Base-by-base conservation (phyloP, 1,140 invertebrate genomes). In the Linepithema humile region DNA sequence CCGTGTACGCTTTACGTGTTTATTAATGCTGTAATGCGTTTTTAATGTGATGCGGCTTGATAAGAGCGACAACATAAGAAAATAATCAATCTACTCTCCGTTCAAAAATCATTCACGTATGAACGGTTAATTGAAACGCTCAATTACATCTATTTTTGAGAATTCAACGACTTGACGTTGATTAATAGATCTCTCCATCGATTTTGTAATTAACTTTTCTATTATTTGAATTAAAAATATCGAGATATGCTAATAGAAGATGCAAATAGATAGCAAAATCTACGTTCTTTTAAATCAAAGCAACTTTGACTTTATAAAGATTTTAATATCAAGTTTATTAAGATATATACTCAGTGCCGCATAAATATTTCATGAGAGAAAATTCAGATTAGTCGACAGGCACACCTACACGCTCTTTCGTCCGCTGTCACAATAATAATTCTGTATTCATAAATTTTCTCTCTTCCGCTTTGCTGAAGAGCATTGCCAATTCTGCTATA, bases 1-100 rank as follows among this genome's bases (percentile, higher is more conserved):
- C 15, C 26, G 12, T 69, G 65, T 17, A 45, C 45, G 43, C 26
- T 69, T 80, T 57, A 80, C 26, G 50, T 55, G 38, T 43, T 64
- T 45, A 62, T 55, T 67, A 55, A 78, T 40, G 17, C 10, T 53
- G 10, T 38, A 26, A 53, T 60, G 40, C 5, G 4, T 5, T 70
- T 69, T 40, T 69, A 62, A 67, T 40, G 6, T 2, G 17, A 78
- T 15, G 5, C 23, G 23, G 35, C 32, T 69, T 5, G 35, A 32
- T 40, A 20, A 5, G n/a, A 20, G 17, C 32, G 5, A 53, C 10
- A 32, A 20, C 20, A 15, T 20, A 40, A 55, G 20, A 69, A 69
- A 55, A 40, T 53, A 78, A 67, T 78, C 20, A 40, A 78, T 69
- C 3, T 40, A 29, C 10, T 80, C 12, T 4, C 1, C 3, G 45